Conservation (phyloP, 2,797 vertebrate genomes). For the Syndactyla subalaris region DNA sequence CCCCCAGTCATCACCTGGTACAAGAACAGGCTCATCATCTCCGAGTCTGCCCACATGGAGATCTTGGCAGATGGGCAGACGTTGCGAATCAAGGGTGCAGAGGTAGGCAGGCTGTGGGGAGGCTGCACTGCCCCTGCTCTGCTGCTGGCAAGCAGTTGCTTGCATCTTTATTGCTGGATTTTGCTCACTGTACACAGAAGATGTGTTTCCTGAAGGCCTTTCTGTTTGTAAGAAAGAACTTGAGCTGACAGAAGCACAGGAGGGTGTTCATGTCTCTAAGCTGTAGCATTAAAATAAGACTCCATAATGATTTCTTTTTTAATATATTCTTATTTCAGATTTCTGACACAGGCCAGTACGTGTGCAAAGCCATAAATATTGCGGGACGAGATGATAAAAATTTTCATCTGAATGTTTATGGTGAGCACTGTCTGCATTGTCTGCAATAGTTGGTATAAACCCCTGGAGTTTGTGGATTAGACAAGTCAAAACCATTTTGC, state of each 20-base stretch:
- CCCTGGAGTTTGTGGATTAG: neutral
- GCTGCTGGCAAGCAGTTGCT: neutral
- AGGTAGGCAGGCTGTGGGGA: conserved; percentile 78
- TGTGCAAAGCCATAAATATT: conserved; percentile 94
- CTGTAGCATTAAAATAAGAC: neutral
- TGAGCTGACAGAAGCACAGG: neutral
- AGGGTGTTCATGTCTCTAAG: neutral
- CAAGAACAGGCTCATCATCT: conserved; percentile 85
- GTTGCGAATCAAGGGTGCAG: conserved; percentile 82
- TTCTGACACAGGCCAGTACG: conserved; percentile 94
- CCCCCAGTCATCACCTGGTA: conserved; percentile 92
- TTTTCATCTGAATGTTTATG: conserved; percentile 94
- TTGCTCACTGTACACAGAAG: accelerated
- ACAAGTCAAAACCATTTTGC: neutral
- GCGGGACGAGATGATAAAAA: conserved; percentile 94
- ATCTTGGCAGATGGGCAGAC: conserved; percentile 82
- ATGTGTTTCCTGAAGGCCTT: neutral
- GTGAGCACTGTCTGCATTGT: conserved; percentile 75
- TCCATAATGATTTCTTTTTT: neutral
- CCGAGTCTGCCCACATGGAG: conserved; percentile 78
- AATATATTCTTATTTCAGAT: conserved; percentile 81
- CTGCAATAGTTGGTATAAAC: neutral
- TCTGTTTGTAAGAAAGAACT: neutral
- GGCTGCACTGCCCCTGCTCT: neutral
- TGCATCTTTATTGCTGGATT: neutral